Evolutionary conservation across 2,797 vertebrate species (phyloP).

Genomic region (Cirrhinus molitorella): DNA sequence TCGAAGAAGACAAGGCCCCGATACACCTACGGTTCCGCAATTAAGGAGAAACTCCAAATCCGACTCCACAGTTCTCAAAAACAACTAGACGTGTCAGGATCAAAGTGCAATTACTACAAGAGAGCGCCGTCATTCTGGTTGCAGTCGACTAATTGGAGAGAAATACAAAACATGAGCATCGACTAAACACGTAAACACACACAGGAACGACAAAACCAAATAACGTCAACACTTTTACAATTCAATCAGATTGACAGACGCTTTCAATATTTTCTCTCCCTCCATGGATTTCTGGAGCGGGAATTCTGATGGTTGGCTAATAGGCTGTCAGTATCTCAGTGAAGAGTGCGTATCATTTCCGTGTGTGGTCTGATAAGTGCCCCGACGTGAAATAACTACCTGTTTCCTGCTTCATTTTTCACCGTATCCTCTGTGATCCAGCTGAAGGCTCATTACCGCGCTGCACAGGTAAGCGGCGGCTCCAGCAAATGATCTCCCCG

Average conservation of each 20-base stretch:
- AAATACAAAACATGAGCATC: background rate
- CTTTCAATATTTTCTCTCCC: slow-evolving; percentile 13
- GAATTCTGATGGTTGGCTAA: slow-evolving; percentile 42
- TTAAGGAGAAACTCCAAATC: slow-evolving; percentile 20
- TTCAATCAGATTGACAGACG: slow-evolving; percentile 14
- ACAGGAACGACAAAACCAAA: background rate
- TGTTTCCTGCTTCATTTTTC: slow-evolving; percentile 33
- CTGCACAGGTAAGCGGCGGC: slow-evolving; percentile 5
- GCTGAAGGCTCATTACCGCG: slow-evolving; percentile 40
- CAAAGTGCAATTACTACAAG: slow-evolving; percentile 37
- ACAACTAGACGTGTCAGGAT: slow-evolving; percentile 14
- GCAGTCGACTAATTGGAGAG: slow-evolving; percentile 14
- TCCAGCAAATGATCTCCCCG: slow-evolving; percentile 34
- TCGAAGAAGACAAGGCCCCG: background rate
- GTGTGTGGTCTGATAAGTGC: slow-evolving; percentile 35
- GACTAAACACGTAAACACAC: slow-evolving; percentile 4
- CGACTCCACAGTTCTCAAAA: slow-evolving; percentile 12
- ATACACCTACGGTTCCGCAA: slow-evolving; percentile 37
- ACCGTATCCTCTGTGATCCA: slow-evolving; percentile 27
- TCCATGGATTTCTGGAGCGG: background rate
- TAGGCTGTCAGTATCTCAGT: slow-evolving; percentile 44
- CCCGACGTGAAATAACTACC: slow-evolving; percentile 33
- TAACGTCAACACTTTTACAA: background rate
- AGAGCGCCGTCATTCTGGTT: background rate
- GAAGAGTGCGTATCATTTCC: slow-evolving; percentile 33